Percentiles rank a stretch among this genome's conserved stretches.
phyloP scores from a whole-genome alignment of 2,888 invertebrate genomes.

The Laothoe populi region DNA sequence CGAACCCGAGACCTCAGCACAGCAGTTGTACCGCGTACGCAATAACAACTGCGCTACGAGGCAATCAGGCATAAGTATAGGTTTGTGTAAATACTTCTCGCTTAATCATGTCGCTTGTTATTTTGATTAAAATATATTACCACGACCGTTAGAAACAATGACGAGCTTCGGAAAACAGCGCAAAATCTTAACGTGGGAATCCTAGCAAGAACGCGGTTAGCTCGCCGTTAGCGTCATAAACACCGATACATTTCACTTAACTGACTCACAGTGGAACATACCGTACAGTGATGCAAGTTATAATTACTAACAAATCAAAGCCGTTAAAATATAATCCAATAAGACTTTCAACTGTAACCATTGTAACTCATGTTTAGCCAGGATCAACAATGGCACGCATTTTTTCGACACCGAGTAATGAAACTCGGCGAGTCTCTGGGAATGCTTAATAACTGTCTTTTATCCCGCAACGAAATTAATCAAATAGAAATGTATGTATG shows the following conservation, averaged over 20 bases:
- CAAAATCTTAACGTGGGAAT: constrained; percentile 65
- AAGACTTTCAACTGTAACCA: neutral
- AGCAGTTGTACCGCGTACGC: too few species aligned
- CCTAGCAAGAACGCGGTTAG: constrained; percentile 49
- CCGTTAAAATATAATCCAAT: neutral
- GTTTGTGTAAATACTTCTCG: constrained; percentile 1
- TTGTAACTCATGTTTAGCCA: neutral
- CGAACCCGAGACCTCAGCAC: too few species aligned
- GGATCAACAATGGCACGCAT: too few species aligned
- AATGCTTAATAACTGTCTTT: too few species aligned
- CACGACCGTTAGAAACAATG: constrained; percentile 49
- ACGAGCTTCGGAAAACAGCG: constrained; percentile 52
- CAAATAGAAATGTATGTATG: too few species aligned
- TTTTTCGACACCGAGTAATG: too few species aligned
- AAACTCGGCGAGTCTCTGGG: too few species aligned
- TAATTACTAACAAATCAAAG: neutral
- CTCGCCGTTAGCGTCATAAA: constrained; percentile 64
- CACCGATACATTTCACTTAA: constrained; percentile 75
- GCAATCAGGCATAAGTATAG: neutral
- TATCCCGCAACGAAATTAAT: too few species aligned
- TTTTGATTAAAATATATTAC: constrained; percentile 37
- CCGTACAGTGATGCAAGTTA: constrained; percentile 20
- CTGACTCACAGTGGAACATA: constrained; percentile 21
- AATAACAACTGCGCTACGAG: too few species aligned
- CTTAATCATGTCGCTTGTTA: constrained; percentile 22